Base-by-base conservation (phyloP, 2,888 invertebrate genomes). In the Dicranocentrus wangi region DNA sequence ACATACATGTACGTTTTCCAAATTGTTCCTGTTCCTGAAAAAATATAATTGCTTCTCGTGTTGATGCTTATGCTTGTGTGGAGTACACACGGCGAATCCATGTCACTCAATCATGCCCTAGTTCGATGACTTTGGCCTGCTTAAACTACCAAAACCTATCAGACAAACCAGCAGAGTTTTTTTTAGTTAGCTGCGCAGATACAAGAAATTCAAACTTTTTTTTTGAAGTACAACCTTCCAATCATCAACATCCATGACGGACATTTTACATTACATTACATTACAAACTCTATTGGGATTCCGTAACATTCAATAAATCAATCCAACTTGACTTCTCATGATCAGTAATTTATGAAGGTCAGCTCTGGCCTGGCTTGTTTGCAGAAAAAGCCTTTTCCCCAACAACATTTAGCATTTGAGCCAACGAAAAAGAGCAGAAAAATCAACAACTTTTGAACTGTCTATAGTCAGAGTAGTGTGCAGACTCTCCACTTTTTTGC, bases 61-160 rank as follows among this genome's bases (percentile, higher is more conserved):
- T 39, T n/a, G n/a, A n/a, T 32, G 32, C 32, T n/a, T 32, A 32
- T 32, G 10, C 7, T 47, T 7, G 15, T 39, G 39, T 47, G 47
- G 25, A 21, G 23, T n/a, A n/a, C n/a, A n/a, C n/a, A n/a, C 19
- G 39, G 28, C 17, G 19, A 23, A 61, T 8, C 58, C 55, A 60
- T 60, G 70, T 58, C 70, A 58, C 55, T 58, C 58, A 70, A 42
- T 69, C 70, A 53, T 70, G 70, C 60, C 70, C 70, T 70, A 70
- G 70, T 70, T 70, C 70, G 58, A 70, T 70, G 70, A 70, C 70
- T 70, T 70, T 70, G 70, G 70, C 70, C 70, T 70, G 70, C 27
- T 69, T 69, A 28, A 27, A 53, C 2, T 2, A 55, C 25, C 17
- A 13, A 5, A 5, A 25, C 21, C 13, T 15, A 58, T 27, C 19